Evolutionary conservation across 2,113 vertebrate species (phyloP).

Genomic region (Erythrolamprus reginae): DNA sequence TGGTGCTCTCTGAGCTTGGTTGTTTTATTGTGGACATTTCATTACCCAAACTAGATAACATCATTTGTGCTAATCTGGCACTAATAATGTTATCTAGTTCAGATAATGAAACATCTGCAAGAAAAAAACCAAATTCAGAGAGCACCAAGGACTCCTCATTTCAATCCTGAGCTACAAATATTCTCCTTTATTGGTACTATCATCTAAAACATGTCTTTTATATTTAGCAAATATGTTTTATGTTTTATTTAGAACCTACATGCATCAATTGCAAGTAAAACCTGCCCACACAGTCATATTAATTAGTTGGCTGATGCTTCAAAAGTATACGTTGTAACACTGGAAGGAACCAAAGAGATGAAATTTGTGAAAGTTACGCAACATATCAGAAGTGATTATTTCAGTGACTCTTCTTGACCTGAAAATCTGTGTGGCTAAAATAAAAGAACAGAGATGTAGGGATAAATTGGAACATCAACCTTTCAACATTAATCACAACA

Average conservation of each 20-base stretch:
- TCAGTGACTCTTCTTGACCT: conserved; percentile 1
- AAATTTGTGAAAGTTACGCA: conserved; percentile 19
- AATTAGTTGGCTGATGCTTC: not conserved
- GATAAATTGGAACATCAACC: not conserved
- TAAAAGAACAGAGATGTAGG: not conserved
- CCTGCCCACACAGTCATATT: not conserved
- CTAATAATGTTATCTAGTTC: not conserved
- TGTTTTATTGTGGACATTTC: not conserved
- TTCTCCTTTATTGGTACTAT: not conserved
- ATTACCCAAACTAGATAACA: not conserved
- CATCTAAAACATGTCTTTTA: not conserved
- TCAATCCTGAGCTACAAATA: not conserved
- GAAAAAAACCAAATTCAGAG: not conserved
- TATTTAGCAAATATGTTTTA: not conserved
- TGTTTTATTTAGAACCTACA: not conserved
- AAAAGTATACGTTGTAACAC: not conserved
- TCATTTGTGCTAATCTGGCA: not conserved
- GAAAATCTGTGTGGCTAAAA: conserved; percentile 5
- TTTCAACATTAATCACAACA: conserved; percentile 10
- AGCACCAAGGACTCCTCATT: not conserved
- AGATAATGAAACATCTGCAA: not conserved
- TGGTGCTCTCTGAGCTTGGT: not conserved
- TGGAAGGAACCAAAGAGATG: not conserved
- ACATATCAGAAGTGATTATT: conserved; percentile 21
- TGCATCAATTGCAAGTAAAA: not conserved